These are phyloP conservation scores for Cinara cedri DNA, from an alignment of 2,888 invertebrate genomes.

Conservation along the genomic window DNA sequence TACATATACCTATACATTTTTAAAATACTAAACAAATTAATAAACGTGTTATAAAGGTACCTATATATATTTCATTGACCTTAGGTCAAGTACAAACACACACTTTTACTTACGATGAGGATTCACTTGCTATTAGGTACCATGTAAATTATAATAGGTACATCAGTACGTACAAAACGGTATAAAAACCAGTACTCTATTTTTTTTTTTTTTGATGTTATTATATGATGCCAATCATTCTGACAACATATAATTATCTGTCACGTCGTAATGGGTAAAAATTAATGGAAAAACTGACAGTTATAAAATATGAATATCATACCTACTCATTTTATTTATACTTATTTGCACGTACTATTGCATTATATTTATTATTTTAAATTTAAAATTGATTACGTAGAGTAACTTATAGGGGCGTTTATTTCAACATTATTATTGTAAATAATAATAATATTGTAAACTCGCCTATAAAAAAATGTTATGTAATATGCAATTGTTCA, in stretches of 20 bases:
- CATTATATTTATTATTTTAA: conserved; percentile 9
- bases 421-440: conserved; percentile 6
- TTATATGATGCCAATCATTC: conserved; percentile 3
- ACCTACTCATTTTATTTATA: not conserved
- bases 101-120: conserved; percentile 46
- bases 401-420: not conserved
- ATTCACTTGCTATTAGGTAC: conserved; percentile 27
- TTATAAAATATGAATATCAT: conserved; percentile 32
- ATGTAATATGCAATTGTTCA: no score
- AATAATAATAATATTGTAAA: no score
- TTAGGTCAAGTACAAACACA: conserved; percentile 28
- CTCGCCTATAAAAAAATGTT: no score
- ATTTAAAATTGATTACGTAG: conserved; percentile 1
- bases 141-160: conserved; percentile 21
- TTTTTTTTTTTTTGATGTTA: not conserved
- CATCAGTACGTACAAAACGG: not conserved
- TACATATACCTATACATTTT: conserved; percentile 15
- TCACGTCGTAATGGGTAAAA: not conserved
- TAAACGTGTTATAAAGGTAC: not conserved
- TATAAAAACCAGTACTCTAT: conserved; percentile 22
- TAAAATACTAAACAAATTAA: not conserved
- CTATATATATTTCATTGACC: conserved; percentile 37
- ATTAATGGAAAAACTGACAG: conserved; percentile 42
- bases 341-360: conserved; percentile 7
- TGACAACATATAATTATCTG: conserved; percentile 46